Evolutionary conservation across 2,797 vertebrate genomes (phyloP).

Genomic region (Champsocephalus esox): DNA sequence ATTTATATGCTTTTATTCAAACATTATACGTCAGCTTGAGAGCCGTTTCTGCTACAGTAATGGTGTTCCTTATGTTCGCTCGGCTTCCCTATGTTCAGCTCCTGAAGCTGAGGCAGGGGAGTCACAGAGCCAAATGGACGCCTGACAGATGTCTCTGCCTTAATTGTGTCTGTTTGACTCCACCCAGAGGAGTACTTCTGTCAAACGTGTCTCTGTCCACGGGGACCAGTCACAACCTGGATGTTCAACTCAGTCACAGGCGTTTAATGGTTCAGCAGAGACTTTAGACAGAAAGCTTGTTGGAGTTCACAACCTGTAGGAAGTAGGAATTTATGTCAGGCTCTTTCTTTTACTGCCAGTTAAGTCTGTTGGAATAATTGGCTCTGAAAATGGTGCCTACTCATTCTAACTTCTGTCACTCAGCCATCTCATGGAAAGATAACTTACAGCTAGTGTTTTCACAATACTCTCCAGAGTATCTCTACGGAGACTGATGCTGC

Average conservation of each 20-base stretch:
- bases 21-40: background rate
- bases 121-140: constrained; percentile 39
- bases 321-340: background rate
- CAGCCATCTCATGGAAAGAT: background rate
- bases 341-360: background rate
- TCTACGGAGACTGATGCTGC: no score
- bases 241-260: background rate
- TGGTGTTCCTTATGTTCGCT: constrained; percentile 69
- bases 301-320: background rate
- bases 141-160: constrained; percentile 60
- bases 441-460: no score
- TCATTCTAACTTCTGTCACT: background rate
- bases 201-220: background rate
- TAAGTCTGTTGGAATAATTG: background rate
- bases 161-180: constrained; percentile 53
- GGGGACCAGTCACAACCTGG: background rate
- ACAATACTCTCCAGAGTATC: no score
- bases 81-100: constrained; percentile 36
- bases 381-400: background rate
- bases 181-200: constrained; percentile 40
- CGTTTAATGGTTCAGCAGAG: background rate
- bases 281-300: background rate
- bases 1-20: constrained; percentile 5
- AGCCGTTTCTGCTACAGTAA: background rate
- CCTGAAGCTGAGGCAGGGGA: constrained; percentile 41